phyloP scores from a whole-genome alignment of 2,113 vertebrate species.

The Osmerus mordax region DNA sequence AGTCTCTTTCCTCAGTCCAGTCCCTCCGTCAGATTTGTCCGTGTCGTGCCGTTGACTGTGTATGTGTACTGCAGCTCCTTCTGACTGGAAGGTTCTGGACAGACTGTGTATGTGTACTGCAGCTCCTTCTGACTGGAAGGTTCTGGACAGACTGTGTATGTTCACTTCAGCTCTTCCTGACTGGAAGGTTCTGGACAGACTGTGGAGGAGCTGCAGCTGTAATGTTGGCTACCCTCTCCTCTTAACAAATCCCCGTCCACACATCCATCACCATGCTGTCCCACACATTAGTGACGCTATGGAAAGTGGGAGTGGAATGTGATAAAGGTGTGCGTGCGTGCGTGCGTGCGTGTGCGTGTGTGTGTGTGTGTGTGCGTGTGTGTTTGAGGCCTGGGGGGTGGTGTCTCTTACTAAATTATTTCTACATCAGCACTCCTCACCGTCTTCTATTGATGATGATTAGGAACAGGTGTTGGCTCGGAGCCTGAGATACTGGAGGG shows the following conservation, averaged over 20 bases:
- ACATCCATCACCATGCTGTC: constrained; percentile 46
- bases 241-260: constrained; percentile 46
- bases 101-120: no score
- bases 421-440: constrained; percentile 59
- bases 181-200: background rate
- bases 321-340: background rate
- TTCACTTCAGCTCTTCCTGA: no score
- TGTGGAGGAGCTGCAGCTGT: background rate
- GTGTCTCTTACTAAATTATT: constrained; percentile 55
- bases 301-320: constrained; percentile 11
- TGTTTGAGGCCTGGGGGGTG: background rate
- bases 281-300: constrained; percentile 15
- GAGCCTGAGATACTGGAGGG: constrained; percentile 30
- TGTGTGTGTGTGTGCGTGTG: background rate
- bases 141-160: background rate
- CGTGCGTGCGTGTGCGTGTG: background rate
- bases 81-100: no score
- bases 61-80: no score
- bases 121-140: no score
- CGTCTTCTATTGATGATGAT: constrained; percentile 62
- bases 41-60: no score
- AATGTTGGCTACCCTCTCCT: background rate
- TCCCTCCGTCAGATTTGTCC: no score
- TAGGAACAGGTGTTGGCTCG: constrained; percentile 71
- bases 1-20: no score